phyloP scores from a whole-genome alignment of 2,888 invertebrate species.

The Pyrgus malvae region DNA sequence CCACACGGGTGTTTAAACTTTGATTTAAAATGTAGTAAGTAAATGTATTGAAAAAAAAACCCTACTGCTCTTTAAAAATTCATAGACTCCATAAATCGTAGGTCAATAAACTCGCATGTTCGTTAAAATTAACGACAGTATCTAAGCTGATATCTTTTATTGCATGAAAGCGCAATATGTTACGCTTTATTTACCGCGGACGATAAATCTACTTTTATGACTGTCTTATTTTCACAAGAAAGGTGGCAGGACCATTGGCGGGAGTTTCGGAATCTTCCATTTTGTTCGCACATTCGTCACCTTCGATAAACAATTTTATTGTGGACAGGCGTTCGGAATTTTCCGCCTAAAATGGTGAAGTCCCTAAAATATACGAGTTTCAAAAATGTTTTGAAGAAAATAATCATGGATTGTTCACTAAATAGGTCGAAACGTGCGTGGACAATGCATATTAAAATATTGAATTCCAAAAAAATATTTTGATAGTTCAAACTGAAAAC shows the following conservation, averaged over 20 bases:
- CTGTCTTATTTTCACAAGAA: conserved; percentile 69
- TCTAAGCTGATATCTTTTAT: conserved; percentile 9
- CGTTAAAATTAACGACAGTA: conserved; percentile 4
- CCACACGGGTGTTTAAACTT: no score
- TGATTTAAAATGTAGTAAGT: no score
- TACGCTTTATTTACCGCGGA: conserved; percentile 70
- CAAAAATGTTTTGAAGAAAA: no score
- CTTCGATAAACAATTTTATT: conserved; percentile 69
- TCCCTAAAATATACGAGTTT: no score
- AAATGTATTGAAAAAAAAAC: not conserved
- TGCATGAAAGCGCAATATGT: conserved; percentile 32
- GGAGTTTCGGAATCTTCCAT: conserved; percentile 52
- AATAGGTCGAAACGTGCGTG: no score
- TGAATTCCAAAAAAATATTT: no score
- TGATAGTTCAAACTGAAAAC: no score
- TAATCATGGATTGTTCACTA: no score
- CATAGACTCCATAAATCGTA: not conserved
- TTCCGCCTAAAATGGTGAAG: not conserved
- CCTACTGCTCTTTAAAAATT: not conserved
- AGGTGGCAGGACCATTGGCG: conserved; percentile 31
- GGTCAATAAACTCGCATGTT: conserved; percentile 2
- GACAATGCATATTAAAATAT: no score
- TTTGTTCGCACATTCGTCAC: conserved; percentile 51
- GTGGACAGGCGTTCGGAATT: conserved; percentile 32
- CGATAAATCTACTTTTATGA: conserved; percentile 75